phyloP scores from a whole-genome alignment of 35 echinoderm and acorn worm species.

The Apostichopus californicus region DNA sequence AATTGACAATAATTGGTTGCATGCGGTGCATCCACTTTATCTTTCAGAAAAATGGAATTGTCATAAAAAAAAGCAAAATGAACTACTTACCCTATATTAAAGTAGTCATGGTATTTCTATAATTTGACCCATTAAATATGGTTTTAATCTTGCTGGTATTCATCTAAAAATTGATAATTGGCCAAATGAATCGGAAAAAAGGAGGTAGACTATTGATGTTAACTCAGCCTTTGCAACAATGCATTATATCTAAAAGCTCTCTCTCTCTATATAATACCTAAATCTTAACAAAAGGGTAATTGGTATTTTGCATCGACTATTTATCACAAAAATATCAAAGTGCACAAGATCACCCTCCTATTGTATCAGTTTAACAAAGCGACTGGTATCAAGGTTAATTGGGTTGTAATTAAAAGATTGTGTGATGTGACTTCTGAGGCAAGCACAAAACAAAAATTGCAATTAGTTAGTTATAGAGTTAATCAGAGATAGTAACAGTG shows the following conservation, averaged over 20 bases:
- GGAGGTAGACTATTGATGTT: neutral
- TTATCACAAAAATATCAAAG: too few species aligned
- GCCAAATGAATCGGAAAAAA: neutral
- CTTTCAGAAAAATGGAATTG: neutral
- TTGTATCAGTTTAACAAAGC: constrained; percentile 20
- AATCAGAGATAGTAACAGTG: too few species aligned
- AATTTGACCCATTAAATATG: neutral
- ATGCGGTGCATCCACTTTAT: neutral
- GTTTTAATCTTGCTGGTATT: neutral
- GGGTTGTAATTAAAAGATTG: neutral
- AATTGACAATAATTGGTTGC: neutral
- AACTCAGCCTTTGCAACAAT: neutral
- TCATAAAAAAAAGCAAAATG: neutral
- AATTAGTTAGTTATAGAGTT: neutral
- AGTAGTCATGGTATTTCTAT: neutral
- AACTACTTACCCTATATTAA: constrained; percentile 1
- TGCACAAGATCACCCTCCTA: neutral
- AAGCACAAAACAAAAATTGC: neutral
- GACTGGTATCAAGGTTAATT: constrained; percentile 35
- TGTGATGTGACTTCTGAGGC: neutral
- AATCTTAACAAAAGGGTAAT: neutral
- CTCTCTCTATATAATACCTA: neutral
- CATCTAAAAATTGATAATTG: constrained; percentile 4
- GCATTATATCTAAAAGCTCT: neutral
- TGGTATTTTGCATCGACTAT: neutral